phyloP scores from a whole-genome alignment of 2,797 vertebrate species.

The Hydrolagus colliei region DNA sequence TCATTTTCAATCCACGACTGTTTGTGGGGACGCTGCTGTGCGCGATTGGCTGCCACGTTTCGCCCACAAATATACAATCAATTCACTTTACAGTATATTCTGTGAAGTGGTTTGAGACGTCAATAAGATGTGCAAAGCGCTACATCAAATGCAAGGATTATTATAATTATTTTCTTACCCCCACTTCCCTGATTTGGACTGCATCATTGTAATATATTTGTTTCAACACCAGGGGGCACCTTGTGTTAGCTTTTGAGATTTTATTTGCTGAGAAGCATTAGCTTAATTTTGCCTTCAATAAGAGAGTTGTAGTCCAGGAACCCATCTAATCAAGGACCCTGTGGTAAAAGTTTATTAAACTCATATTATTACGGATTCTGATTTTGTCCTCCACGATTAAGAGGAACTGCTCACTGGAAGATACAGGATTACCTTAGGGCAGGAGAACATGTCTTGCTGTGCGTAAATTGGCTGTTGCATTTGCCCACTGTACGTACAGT shows the following conservation, averaged over 20 bases:
- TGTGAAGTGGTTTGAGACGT: no score
- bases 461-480: neutral
- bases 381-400: no score
- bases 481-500: neutral
- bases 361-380: neutral
- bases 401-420: neutral
- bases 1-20: no score
- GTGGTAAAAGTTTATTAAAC: neutral
- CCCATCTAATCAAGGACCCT: neutral
- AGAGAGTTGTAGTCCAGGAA: neutral
- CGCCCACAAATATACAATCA: no score
- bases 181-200: neutral
- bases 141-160: no score
- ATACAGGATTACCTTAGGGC: no score
- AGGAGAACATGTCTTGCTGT: neutral
- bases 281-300: neutral
- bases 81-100: no score
- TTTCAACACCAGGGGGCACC: constrained; percentile 19
- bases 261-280: neutral
- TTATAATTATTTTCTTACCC: no score
- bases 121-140: no score
- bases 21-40: no score
- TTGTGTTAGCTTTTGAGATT: constrained; percentile 7
- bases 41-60: no score
- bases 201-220: neutral